Evolutionary conservation across 2,113 vertebrate species (phyloP).

Genomic region (Myotis yumanensis): DNA sequence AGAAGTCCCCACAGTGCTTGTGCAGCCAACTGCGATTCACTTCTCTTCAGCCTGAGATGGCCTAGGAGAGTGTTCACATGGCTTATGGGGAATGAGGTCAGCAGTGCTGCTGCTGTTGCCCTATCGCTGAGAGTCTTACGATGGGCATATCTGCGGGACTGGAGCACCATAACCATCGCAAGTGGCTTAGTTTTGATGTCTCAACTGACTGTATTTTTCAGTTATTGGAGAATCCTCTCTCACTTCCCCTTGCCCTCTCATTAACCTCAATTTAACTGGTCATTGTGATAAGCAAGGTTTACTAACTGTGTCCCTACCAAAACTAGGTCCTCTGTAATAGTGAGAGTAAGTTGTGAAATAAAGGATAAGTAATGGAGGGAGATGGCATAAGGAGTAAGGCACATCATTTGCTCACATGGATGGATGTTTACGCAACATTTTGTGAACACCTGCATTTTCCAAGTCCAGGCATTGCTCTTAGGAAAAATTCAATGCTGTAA

Average conservation of each 20-base stretch:
- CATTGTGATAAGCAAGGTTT: neutral
- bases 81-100: neutral
- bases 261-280: neutral
- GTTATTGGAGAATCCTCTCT: neutral
- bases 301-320: neutral
- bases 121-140: neutral
- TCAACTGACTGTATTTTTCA: neutral
- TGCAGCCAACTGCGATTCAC: neutral
- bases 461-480: neutral
- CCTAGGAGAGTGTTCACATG: neutral
- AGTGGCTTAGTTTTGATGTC: neutral
- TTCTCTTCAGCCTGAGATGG: neutral
- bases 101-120: neutral
- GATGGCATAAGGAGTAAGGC: neutral
- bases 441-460: neutral
- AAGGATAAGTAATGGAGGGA: neutral
- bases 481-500: neutral
- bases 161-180: neutral
- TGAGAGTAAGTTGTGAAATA: neutral
- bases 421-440: neutral
- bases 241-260: neutral
- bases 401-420: neutral
- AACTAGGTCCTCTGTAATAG: neutral
- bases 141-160: rapidly evolving
- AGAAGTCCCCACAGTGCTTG: neutral